A percentile compares a stretch with the other conserved stretches of the same genome.
Evolutionary conservation across 2,797 vertebrate genomes (phyloP).

Genomic region (Enteromius unitaeniatus): DNA sequence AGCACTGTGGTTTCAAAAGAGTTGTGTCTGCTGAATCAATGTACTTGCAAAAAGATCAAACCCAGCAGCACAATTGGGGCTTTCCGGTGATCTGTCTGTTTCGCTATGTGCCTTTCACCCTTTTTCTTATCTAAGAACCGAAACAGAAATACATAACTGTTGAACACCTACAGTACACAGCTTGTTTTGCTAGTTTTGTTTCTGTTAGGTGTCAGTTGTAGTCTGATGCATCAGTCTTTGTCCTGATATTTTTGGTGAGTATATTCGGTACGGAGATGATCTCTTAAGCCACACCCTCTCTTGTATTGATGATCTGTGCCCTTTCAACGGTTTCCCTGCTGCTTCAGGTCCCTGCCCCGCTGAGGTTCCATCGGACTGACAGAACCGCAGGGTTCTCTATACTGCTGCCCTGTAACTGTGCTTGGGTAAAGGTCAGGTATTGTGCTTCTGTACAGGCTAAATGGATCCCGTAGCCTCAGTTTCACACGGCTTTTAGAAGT

Average conservation of each 20-base stretch:
- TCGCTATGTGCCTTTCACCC: background rate
- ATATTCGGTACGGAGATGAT: constrained; percentile 60
- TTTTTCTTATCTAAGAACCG: background rate
- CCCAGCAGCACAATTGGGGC: constrained; percentile 63
- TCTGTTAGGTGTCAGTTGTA: background rate
- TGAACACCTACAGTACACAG: constrained; percentile 9
- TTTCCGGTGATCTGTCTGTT: constrained; percentile 38
- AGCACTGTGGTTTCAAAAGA: constrained; percentile 59
- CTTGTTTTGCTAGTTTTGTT: constrained; percentile 29
- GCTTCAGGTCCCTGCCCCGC: constrained; percentile 74
- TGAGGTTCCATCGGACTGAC: constrained; percentile 69
- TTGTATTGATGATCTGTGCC: constrained; percentile 76
- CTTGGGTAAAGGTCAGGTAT: constrained; percentile 73
- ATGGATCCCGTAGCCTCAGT: constrained; percentile 32
- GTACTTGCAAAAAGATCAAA: constrained; percentile 79
- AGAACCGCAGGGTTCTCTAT: constrained; percentile 68
- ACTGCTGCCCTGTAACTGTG: constrained; percentile 71
- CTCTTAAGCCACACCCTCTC: constrained; percentile 72
- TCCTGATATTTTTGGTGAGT: constrained; percentile 1
- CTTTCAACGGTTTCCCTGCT: constrained; percentile 73
- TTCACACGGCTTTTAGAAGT: constrained; percentile 36
- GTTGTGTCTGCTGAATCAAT: constrained; percentile 74
- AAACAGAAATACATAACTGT: constrained; percentile 18
- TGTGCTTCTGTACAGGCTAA: constrained; percentile 51
- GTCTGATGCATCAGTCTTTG: background rate